phyloP scores from a whole-genome alignment of 2,113 vertebrate species.

The Labeo catla region DNA sequence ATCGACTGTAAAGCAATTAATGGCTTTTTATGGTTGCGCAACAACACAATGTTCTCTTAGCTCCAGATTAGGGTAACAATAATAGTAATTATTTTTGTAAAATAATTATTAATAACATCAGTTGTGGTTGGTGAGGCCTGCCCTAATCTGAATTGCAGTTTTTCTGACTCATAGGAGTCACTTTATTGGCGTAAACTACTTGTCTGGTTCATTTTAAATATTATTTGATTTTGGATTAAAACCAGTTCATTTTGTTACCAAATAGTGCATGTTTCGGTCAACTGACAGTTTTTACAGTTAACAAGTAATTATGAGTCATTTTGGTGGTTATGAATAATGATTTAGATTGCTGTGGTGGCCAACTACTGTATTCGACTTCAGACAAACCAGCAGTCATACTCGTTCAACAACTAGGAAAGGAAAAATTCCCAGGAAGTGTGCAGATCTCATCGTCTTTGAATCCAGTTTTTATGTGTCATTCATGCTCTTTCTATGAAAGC shows the following conservation, averaged over 20 bases:
- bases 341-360: not conserved
- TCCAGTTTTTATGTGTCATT: not conserved
- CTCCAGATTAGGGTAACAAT: not conserved
- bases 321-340: not conserved
- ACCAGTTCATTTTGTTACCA: not conserved
- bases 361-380: not conserved
- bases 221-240: not conserved
- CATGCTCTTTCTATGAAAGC: not conserved
- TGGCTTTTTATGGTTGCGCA: not conserved
- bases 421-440: not conserved
- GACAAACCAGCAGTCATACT: not conserved
- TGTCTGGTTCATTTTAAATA: not conserved
- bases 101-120: not conserved
- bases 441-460: not conserved
- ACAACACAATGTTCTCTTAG: not conserved
- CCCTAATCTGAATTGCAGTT: not conserved
- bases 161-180: not conserved
- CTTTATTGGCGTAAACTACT: not conserved
- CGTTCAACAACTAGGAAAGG: not conserved
- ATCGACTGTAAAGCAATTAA: not conserved
- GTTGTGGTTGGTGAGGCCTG: not conserved
- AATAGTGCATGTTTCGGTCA: not conserved
- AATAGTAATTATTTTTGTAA: not conserved
- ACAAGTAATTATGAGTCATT: not conserved
- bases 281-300: not conserved